Percentiles rank a stretch among this genome's conserved stretches.
phyloP scores from a whole-genome alignment of 2,113 vertebrate genomes.

The Lycaon pictus region DNA sequence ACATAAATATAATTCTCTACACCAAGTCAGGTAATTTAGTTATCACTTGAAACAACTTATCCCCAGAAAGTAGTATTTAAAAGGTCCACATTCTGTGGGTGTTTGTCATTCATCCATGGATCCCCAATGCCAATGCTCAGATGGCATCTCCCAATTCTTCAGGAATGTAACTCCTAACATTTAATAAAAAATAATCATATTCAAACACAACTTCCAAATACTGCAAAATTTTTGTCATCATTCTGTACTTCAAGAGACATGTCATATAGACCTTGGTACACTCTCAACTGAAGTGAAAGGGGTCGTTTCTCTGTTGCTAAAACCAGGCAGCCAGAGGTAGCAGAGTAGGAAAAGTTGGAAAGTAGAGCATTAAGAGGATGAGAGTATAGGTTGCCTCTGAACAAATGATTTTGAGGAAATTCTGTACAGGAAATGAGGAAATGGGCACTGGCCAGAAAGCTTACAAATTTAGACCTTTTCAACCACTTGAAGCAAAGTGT shows the following conservation, averaged over 20 bases:
- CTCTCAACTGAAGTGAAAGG: not conserved
- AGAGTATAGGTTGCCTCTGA: no score
- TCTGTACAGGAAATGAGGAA: not conserved
- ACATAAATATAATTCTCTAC: not conserved
- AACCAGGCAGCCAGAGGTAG: not conserved
- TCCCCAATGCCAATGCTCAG: not conserved
- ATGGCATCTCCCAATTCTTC: not conserved
- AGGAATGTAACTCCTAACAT: not conserved
- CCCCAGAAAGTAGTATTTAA: not conserved
- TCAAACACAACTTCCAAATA: not conserved
- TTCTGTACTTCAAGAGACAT: not conserved
- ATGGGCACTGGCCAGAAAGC: not conserved
- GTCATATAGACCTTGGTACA: not conserved
- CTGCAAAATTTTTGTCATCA: not conserved
- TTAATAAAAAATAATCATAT: not conserved
- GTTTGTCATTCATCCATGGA: not conserved
- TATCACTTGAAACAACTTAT: not conserved
- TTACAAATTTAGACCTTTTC: not conserved
- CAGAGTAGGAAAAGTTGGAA: not conserved
- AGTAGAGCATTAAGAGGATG: not conserved
- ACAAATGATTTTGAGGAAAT: not conserved
- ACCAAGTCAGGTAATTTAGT: not conserved
- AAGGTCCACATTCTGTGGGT: not conserved
- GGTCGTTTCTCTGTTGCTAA: not conserved
- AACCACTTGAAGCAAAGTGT: not conserved